Evolutionary conservation across 2,888 invertebrate species (phyloP).

Genomic region (Stenoptilia bipunctidactyla): DNA sequence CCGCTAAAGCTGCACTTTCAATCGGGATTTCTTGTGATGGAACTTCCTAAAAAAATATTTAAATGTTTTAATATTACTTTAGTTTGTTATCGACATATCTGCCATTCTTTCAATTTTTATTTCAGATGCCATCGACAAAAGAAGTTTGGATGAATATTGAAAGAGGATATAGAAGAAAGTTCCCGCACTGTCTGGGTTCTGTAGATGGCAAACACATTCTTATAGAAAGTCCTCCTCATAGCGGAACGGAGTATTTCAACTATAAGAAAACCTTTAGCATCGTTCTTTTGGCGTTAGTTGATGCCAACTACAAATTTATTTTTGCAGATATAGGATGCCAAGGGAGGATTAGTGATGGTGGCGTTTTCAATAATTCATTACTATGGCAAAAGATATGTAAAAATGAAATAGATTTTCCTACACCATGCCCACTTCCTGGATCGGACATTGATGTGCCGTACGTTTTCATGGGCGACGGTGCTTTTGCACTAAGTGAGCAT

Average conservation of each 20-base stretch:
- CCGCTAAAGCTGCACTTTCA: too few species aligned
- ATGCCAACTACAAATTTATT: conserved; percentile 15
- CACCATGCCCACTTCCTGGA: conserved; percentile 9
- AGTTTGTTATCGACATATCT: conserved; percentile 7
- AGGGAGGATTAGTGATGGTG: conserved; percentile 17
- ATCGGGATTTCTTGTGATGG: too few species aligned
- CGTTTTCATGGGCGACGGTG: conserved; percentile 17
- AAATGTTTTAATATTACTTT: conserved; percentile 13
- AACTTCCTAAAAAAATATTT: conserved; percentile 14
- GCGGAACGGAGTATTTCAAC: too few species aligned
- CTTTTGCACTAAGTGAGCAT: conserved; percentile 12
- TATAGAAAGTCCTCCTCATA: conserved; percentile 8
- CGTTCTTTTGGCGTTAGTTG: conserved; percentile 12
- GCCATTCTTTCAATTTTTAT: conserved; percentile 2
- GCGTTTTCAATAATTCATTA: conserved; percentile 13
- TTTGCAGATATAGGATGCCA: conserved; percentile 16
- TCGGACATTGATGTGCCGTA: conserved; percentile 15
- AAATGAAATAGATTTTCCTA: conserved; percentile 11
- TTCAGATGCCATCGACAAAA: conserved; percentile 8
- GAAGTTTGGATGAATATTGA: conserved; percentile 7
- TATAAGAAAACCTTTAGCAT: too few species aligned
- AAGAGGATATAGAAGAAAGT: conserved; percentile 11
- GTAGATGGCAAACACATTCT: conserved; percentile 16
- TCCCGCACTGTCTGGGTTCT: conserved; percentile 12
- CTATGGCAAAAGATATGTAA: conserved; percentile 11